phyloP scores from a whole-genome alignment of 2,888 invertebrate species.

The Mellilla xanthometata region DNA sequence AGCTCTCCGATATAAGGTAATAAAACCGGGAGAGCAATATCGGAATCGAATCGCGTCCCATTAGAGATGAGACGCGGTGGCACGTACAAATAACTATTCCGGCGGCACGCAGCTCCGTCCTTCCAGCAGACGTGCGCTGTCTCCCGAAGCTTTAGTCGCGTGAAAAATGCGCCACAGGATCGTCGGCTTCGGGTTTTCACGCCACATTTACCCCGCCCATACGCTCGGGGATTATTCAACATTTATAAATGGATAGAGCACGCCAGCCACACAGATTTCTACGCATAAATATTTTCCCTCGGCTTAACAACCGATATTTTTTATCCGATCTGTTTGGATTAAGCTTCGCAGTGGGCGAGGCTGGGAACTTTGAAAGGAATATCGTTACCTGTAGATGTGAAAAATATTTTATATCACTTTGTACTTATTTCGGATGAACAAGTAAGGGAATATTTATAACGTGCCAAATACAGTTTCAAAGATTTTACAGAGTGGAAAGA shows the following conservation, averaged over 20 bases:
- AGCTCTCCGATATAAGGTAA: constrained; percentile 4
- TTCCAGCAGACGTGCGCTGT: constrained; percentile 53
- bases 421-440: constrained; percentile 1
- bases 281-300: constrained; percentile 52
- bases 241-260: constrained; percentile 72
- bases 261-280: constrained; percentile 62
- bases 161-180: constrained; percentile 59
- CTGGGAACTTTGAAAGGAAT: constrained; percentile 12
- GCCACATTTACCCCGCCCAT: constrained; percentile 71
- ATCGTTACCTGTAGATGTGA: constrained; percentile 2
- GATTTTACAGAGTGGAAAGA: neutral
- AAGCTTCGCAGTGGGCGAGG: constrained; percentile 21
- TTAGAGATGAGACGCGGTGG: constrained; percentile 32
- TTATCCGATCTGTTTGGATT: constrained; percentile 30
- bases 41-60: constrained; percentile 31
- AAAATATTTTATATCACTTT: constrained; percentile 2
- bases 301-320: constrained; percentile 42
- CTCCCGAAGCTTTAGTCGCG: constrained; percentile 66
- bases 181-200: constrained; percentile 68
- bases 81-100: constrained; percentile 24
- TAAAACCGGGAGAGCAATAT: constrained; percentile 10
- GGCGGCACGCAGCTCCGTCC: constrained; percentile 17
- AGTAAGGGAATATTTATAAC: neutral
- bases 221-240: constrained; percentile 64
- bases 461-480: neutral